Conservation (phyloP, 2,113 vertebrate species). For the Falcunculus frontatus region DNA sequence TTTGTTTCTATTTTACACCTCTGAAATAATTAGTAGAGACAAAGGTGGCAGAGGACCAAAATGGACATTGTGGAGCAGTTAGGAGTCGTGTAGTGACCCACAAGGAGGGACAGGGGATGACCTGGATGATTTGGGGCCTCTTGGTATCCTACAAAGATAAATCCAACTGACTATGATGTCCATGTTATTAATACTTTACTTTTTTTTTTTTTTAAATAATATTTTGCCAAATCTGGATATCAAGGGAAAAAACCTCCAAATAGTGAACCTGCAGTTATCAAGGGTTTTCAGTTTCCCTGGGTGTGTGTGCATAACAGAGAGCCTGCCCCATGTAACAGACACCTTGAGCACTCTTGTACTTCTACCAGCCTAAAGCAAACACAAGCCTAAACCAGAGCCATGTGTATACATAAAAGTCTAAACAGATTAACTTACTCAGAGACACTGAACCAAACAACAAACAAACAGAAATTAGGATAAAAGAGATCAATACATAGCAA, state of each 20-base stretch:
- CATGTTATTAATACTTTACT: neutral
- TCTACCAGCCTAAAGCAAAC: conserved; percentile 9
- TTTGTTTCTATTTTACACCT: neutral
- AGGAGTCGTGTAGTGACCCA: neutral
- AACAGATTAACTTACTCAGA: conserved; percentile 47
- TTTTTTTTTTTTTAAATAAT: neutral
- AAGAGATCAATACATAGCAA: conserved; percentile 32
- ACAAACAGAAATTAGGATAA: conserved; percentile 58
- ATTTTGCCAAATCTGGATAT: neutral
- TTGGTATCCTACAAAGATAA: neutral
- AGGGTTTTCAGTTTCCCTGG: neutral
- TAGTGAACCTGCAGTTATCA: neutral
- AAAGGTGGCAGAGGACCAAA: neutral
- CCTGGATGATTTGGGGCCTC: neutral
- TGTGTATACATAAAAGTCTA: conserved; percentile 36
- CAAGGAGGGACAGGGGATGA: neutral
- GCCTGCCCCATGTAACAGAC: neutral
- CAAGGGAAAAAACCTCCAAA: neutral
- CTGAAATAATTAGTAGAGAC: neutral
- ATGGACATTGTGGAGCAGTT: neutral
- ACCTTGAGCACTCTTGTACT: neutral
- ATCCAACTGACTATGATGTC: neutral
- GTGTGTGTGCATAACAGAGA: neutral
- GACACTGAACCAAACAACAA: conserved; percentile 39
- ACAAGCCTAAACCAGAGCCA: neutral